phyloP scores from a whole-genome alignment of 2,888 invertebrate genomes.

The Drosophila ezoana region DNA sequence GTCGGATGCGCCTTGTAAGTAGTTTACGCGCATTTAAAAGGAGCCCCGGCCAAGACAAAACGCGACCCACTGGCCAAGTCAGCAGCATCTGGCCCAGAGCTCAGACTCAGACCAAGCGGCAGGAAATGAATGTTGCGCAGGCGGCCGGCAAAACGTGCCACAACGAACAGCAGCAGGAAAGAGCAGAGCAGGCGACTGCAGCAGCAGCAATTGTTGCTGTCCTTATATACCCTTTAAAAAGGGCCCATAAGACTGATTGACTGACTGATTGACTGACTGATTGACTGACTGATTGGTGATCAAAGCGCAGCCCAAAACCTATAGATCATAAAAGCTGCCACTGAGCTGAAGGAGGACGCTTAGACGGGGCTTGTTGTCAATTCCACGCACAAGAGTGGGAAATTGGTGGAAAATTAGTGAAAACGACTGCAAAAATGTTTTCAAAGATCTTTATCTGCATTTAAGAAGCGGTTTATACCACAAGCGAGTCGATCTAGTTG shows the following conservation, averaged over 20 bases:
- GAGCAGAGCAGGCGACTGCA: conserved; percentile 14
- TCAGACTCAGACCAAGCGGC: conserved; percentile 33
- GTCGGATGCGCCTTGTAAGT: conserved; percentile 66
- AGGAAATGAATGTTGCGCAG: conserved; percentile 75
- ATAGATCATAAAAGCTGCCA: no score
- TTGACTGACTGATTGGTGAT: no score
- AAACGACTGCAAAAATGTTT: no score
- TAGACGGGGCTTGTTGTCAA: no score
- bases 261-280: no score
- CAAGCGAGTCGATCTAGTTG: no score
- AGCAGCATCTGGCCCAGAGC: conserved; percentile 20
- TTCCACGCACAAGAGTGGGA: no score
- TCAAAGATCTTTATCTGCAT: no score
- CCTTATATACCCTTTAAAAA: conserved; percentile 12
- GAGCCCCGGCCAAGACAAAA: conserved; percentile 28
- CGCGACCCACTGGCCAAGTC: conserved; percentile 28
- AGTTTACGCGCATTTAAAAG: conserved; percentile 77
- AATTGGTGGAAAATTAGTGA: no score
- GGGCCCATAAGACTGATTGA: neutral
- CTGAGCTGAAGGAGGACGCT: no score
- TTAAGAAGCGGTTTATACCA: no score
- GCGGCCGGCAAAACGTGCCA: conserved; percentile 67
- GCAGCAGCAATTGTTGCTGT: conserved; percentile 30
- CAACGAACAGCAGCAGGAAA: conserved; percentile 29
- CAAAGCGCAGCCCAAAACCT: no score